Conservation (phyloP, 2,113 vertebrate species). For the Zosterops pallidus region DNA sequence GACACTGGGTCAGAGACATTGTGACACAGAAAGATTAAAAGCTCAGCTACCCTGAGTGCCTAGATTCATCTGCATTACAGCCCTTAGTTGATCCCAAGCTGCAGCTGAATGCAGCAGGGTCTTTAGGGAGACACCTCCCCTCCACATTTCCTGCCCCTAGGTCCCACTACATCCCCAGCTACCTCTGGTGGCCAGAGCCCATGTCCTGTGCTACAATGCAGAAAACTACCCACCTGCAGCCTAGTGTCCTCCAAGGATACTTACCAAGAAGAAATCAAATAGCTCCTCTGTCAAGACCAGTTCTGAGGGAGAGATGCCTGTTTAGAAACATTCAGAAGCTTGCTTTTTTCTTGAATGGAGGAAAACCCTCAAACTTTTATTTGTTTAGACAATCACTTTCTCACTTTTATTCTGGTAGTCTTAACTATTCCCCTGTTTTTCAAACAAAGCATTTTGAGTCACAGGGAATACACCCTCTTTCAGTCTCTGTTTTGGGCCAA, state of each 20-base stretch:
- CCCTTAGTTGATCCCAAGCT: not conserved
- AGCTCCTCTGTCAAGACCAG: not conserved
- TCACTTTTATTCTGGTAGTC: not conserved
- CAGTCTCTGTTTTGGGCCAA: not conserved
- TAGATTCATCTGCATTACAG: not conserved
- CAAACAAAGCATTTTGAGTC: not conserved
- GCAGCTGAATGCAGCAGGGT: not conserved
- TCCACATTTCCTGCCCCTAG: not conserved
- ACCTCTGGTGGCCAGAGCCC: not conserved
- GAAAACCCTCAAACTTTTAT: not conserved
- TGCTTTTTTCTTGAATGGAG: not conserved
- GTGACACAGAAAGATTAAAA: not conserved
- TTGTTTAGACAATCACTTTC: not conserved
- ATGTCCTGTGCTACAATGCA: not conserved
- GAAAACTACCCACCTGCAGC: not conserved
- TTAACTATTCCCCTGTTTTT: not conserved
- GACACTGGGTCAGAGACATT: fast-evolving
- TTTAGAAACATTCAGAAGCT: not conserved
- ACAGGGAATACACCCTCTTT: not conserved
- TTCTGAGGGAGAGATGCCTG: not conserved
- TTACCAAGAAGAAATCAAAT: not conserved
- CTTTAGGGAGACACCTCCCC: not conserved
- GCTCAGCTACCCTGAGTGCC: not conserved
- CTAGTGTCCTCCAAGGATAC: not conserved
- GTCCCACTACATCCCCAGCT: not conserved